Evolutionary conservation across 2,888 invertebrate genomes (phyloP).

Genomic region (Mythimna albipuncta): DNA sequence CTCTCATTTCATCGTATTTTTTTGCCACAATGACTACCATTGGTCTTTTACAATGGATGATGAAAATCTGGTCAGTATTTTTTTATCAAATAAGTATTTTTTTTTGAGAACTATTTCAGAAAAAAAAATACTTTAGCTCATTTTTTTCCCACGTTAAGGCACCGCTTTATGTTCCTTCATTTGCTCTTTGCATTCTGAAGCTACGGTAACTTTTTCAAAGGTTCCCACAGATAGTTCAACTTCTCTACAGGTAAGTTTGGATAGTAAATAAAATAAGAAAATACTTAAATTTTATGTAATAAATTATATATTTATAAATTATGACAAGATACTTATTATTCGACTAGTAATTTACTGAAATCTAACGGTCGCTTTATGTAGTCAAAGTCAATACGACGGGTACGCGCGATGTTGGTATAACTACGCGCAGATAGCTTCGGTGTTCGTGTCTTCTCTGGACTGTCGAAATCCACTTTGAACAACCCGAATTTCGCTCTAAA

Average conservation of each 20-base stretch:
- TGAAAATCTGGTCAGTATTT: no score
- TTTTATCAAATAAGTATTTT: no score
- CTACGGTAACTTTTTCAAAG: neutral
- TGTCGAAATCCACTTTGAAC: slow-evolving; percentile 85
- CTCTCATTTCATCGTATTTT: no score
- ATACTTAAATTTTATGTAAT: slow-evolving; percentile 22
- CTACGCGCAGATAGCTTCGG: slow-evolving; percentile 85
- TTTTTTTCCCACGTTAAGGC: no score
- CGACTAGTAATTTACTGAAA: slow-evolving; percentile 33
- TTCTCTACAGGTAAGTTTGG: neutral
- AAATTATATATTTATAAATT: slow-evolving; percentile 53
- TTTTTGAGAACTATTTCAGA: no score
- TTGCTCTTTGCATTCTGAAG: no score
- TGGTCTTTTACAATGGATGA: no score
- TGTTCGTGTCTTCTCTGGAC: slow-evolving; percentile 81
- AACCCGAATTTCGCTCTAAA: slow-evolving; percentile 87
- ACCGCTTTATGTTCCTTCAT: no score
- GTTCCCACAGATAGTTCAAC: neutral
- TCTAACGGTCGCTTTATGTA: slow-evolving; percentile 70
- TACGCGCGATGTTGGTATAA: slow-evolving; percentile 82
- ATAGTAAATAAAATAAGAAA: neutral
- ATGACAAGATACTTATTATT: slow-evolving; percentile 48
- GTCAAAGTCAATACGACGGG: slow-evolving; percentile 80
- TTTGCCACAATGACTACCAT: no score
- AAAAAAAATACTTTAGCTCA: no score